A percentile compares a stretch with the other conserved stretches of the same genome.
Conservation (phyloP, 2,113 vertebrate genomes). For the Lophura nycthemera region DNA sequence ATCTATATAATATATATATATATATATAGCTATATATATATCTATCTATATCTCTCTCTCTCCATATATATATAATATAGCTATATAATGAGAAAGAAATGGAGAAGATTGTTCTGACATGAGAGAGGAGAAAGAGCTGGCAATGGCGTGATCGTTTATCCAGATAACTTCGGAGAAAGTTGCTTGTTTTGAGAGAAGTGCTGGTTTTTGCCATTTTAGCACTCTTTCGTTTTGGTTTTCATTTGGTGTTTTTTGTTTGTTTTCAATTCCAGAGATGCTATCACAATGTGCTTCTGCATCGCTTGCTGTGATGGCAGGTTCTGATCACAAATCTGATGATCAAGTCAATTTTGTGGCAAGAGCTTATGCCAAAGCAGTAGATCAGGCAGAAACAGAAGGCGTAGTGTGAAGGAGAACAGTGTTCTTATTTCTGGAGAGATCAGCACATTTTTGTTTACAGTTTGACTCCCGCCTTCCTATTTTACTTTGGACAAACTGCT, state of each 20-base stretch:
- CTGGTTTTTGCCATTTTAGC: neutral
- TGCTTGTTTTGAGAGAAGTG: neutral
- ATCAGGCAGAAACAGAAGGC: neutral
- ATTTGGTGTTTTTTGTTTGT: neutral
- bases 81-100: neutral
- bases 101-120: neutral
- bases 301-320: neutral
- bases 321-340: neutral
- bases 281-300: neutral
- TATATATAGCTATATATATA: too few relatives aligned
- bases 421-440: neutral
- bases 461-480: neutral
- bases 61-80: too few relatives aligned
- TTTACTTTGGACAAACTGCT: neutral
- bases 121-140: neutral
- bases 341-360: neutral
- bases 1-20: too few relatives aligned
- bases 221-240: neutral
- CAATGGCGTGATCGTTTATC: neutral
- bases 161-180: neutral
- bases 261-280: neutral
- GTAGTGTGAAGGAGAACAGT: neutral
- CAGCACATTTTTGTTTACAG: neutral
- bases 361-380: neutral
- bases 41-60: too few relatives aligned